A percentile compares a stretch with the other conserved stretches of the same genome.
These are phyloP conservation scores for Galbula dea DNA, from an alignment of 2,113 vertebrate genomes.

Conservation along the genomic window DNA sequence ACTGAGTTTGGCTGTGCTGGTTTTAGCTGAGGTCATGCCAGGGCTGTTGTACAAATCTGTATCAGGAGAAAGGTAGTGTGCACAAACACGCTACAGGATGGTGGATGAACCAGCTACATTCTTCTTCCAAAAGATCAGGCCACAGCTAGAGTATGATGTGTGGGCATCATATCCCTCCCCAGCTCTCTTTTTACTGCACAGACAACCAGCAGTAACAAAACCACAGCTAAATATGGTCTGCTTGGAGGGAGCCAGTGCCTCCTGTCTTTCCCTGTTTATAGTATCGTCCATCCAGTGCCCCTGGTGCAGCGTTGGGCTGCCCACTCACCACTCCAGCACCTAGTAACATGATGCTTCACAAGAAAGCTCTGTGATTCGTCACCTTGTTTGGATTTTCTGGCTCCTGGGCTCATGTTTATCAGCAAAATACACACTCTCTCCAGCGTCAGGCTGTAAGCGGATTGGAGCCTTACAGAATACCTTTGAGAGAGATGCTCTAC, in stretches of 20 bases:
- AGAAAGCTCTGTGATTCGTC: neutral
- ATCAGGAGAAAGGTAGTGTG: neutral
- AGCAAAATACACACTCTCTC: neutral
- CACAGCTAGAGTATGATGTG: neutral
- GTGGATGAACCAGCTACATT: neutral
- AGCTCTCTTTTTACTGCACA: neutral
- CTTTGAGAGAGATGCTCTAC: slow-evolving; percentile 7
- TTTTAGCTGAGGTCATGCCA: neutral
- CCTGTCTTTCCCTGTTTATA: neutral
- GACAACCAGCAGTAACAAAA: neutral
- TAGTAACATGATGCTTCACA: neutral
- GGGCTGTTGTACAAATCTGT: neutral
- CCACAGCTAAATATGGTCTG: slow-evolving; percentile 38
- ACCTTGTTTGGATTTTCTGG: slow-evolving; percentile 60
- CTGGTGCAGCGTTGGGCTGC: fast-evolving
- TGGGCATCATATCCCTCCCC: neutral
- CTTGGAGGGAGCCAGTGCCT: neutral
- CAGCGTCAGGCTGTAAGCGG: neutral
- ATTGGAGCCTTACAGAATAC: neutral
- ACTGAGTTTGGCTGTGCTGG: fast-evolving
- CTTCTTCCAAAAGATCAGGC: neutral
- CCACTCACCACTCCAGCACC: neutral
- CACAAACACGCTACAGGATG: neutral
- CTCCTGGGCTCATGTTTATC: slow-evolving; percentile 29
- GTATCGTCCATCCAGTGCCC: neutral